These are phyloP conservation scores for Cantharis flavilabris DNA, from an alignment of 2,888 invertebrate species.

Conservation along the genomic window DNA sequence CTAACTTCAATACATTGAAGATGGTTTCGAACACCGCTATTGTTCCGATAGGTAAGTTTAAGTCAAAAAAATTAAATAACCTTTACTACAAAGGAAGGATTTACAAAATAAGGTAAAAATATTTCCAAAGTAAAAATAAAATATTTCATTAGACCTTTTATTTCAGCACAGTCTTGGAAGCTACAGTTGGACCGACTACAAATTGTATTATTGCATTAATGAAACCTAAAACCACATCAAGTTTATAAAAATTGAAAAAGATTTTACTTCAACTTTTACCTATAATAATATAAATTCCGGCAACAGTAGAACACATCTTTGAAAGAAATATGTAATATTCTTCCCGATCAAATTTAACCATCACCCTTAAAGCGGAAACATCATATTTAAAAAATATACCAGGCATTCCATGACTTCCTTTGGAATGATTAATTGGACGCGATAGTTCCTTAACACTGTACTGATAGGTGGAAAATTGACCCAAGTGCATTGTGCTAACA, in stretches of 20 bases:
- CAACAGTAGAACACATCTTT: conserved; percentile 87
- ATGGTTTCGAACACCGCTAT: too few species aligned
- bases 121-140: background rate
- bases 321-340: conserved; percentile 79
- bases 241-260: background rate
- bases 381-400: conserved; percentile 97
- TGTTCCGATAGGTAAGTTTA: too few species aligned
- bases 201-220: conserved; percentile 32
- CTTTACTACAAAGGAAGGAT: background rate
- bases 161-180: background rate
- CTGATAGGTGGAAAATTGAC: conserved; percentile 81
- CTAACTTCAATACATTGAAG: too few species aligned
- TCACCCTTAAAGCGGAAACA: conserved; percentile 86
- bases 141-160: background rate
- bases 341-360: conserved; percentile 79
- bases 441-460: conserved; percentile 92
- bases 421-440: conserved; percentile 72
- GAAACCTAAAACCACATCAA: conserved; percentile 28
- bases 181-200: conserved; percentile 5
- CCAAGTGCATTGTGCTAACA: conserved; percentile 76
- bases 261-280: conserved; percentile 53
- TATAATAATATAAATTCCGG: conserved; percentile 90
- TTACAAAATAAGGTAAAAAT: background rate
- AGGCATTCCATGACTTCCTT: conserved; percentile 90
- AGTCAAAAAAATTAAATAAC: background rate